Conservation (phyloP, 2,888 invertebrate species). For the Rhingia campestris region DNA sequence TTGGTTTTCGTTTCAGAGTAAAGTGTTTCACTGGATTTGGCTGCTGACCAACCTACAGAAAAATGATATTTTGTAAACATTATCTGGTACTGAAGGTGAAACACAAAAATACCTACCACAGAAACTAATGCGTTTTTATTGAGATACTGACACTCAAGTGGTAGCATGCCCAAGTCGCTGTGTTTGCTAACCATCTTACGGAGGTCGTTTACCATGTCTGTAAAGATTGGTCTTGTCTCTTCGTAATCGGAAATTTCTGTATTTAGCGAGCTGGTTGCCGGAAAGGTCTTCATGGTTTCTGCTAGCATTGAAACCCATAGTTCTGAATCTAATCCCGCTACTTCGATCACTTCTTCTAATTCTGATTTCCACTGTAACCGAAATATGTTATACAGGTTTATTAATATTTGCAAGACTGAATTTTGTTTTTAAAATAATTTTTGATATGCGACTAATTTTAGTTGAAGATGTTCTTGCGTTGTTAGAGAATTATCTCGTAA, state of each 20-base stretch:
- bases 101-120: slow-evolving; percentile 85
- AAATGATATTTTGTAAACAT: slow-evolving; percentile 41
- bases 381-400: background rate
- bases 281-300: slow-evolving; percentile 96
- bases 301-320: slow-evolving; percentile 99
- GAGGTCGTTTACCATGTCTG: slow-evolving; percentile 93
- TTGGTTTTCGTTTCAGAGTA: slow-evolving; percentile 95
- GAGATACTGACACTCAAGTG: slow-evolving; percentile 97
- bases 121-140: slow-evolving; percentile 96
- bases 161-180: slow-evolving; percentile 93
- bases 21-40: slow-evolving; percentile 95
- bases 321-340: slow-evolving; percentile 95
- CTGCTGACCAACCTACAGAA: slow-evolving; percentile 88
- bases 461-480: too few relatives aligned
- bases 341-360: slow-evolving; percentile 96
- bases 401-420: too few relatives aligned
- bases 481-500: too few relatives aligned
- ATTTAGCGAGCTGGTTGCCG: slow-evolving; percentile 93
- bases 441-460: too few relatives aligned
- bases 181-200: slow-evolving; percentile 92
- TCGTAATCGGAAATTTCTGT: slow-evolving; percentile 94
- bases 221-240: slow-evolving; percentile 94
- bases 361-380: slow-evolving; percentile 94
- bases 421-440: too few relatives aligned
- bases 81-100: background rate